Percentiles rank a stretch among this genome's conserved stretches.
Evolutionary conservation across 2,113 vertebrate genomes (phyloP).

Genomic region (Polyodon spathula): DNA sequence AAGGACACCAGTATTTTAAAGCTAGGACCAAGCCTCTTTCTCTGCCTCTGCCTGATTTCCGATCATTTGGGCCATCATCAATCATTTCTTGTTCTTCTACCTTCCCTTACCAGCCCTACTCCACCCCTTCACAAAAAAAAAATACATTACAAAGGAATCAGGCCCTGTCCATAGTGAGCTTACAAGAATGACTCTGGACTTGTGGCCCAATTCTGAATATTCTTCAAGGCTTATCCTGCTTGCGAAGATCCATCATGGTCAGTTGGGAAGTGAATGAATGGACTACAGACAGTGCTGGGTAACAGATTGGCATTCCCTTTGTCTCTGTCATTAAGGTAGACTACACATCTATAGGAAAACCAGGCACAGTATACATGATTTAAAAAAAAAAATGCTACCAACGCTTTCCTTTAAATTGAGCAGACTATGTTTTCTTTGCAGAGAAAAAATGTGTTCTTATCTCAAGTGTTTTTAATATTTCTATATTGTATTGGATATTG

Average conservation of each 20-base stretch:
- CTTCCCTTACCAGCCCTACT: slow-evolving; percentile 21
- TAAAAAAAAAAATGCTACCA: too few relatives aligned
- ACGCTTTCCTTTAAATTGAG: too few relatives aligned
- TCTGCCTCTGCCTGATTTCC: slow-evolving; percentile 12
- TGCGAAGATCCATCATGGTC: slow-evolving; percentile 66
- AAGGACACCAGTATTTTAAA: slow-evolving; percentile 7
- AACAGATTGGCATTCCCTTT: background rate
- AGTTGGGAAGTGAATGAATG: slow-evolving; percentile 27
- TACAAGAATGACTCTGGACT: slow-evolving; percentile 6
- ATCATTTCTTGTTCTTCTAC: slow-evolving; percentile 47
- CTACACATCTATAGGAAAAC: too few relatives aligned
- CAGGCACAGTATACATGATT: too few relatives aligned
- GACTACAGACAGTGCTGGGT: slow-evolving; percentile 22
- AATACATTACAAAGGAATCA: slow-evolving; percentile 36
- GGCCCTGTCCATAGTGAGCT: slow-evolving; percentile 13
- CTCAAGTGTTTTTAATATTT: too few relatives aligned
- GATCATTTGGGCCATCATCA: slow-evolving; percentile 40
- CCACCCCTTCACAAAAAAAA: slow-evolving; percentile 27
- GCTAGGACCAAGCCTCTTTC: slow-evolving; percentile 21
- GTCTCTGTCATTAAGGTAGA: background rate
- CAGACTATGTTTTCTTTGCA: too few relatives aligned
- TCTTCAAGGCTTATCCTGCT: slow-evolving; percentile 35
- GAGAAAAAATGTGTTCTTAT: too few relatives aligned
- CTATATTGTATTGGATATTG: too few relatives aligned
- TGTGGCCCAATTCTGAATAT: slow-evolving; percentile 28